These are phyloP conservation scores for Bovichtus diacanthus DNA, from an alignment of 2,797 vertebrate genomes.

Conservation along the genomic window DNA sequence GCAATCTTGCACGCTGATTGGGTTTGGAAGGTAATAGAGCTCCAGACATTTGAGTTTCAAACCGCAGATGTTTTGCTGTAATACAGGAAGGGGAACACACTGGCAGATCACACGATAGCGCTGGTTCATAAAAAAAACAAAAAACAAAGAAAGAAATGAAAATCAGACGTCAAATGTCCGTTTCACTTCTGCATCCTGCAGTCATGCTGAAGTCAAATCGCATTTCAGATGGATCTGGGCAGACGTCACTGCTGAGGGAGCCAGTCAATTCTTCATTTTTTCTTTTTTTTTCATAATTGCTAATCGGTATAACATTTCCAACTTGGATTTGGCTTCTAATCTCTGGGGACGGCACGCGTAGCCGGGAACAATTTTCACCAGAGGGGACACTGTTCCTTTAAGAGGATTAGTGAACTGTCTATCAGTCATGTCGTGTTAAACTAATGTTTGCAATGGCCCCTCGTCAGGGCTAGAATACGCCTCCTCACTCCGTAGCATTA, in stretches of 20 bases:
- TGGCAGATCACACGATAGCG: constrained; percentile 70
- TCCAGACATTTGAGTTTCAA: constrained; percentile 73
- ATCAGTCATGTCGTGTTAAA: constrained; percentile 82
- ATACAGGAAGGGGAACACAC: constrained; percentile 64
- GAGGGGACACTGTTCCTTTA: constrained; percentile 85
- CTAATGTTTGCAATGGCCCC: constrained; percentile 80
- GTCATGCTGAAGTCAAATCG: constrained; percentile 49
- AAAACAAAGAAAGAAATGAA: no score
- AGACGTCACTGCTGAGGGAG: constrained; percentile 52
- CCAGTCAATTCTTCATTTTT: constrained; percentile 45
- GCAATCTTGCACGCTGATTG: constrained; percentile 81
- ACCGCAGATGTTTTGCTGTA: constrained; percentile 80
- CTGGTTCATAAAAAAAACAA: constrained; percentile 46
- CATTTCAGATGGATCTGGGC: constrained; percentile 51
- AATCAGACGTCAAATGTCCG: constrained; percentile 60
- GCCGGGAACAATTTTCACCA: constrained; percentile 81
- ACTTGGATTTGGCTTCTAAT: constrained; percentile 82
- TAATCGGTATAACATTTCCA: constrained; percentile 80
- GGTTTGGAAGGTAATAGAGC: constrained; percentile 76
- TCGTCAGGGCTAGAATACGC: constrained; percentile 74
- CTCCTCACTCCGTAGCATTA: constrained; percentile 72
- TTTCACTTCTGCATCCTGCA: constrained; percentile 49
- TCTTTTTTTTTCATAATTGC: constrained; percentile 79
- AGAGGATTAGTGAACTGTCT: constrained; percentile 87
- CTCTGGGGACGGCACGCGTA: constrained; percentile 65